Conservation (phyloP, 1,140 invertebrate species). For the Arion vulgaris region DNA sequence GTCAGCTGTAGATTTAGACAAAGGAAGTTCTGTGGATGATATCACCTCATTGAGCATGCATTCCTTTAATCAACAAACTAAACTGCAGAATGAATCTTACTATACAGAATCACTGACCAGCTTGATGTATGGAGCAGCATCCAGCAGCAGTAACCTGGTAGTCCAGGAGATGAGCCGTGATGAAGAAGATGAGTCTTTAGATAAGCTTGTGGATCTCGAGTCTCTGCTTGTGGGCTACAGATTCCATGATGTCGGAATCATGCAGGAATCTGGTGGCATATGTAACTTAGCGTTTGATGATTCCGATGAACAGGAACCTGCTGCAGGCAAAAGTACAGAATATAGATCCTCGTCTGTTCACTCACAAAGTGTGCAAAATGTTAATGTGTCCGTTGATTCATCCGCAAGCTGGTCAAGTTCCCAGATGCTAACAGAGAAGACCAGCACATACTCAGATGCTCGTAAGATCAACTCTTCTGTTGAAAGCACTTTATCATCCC, state of each 20-base stretch:
- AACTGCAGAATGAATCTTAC: background rate
- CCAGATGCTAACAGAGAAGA: background rate
- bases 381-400: background rate
- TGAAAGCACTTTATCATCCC: background rate
- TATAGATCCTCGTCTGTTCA: background rate
- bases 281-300: conserved; percentile 39
- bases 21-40: conserved; percentile 26
- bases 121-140: too few species aligned
- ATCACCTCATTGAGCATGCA: background rate
- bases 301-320: conserved; percentile 9
- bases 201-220: conserved; percentile 30
- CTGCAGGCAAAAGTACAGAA: background rate
- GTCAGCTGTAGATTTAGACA: conserved; percentile 18
- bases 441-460: background rate
- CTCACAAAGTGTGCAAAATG: background rate
- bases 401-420: background rate
- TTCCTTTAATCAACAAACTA: background rate
- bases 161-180: conserved; percentile 9
- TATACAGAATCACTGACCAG: background rate
- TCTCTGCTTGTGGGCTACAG: conserved; percentile 27
- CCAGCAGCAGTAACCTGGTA: background rate
- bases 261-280: conserved; percentile 31
- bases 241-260: conserved; percentile 39
- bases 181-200: conserved; percentile 28
- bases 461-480: background rate